Conservation (phyloP, 2,797 vertebrate species). For the Pipistrellus nathusii region DNA sequence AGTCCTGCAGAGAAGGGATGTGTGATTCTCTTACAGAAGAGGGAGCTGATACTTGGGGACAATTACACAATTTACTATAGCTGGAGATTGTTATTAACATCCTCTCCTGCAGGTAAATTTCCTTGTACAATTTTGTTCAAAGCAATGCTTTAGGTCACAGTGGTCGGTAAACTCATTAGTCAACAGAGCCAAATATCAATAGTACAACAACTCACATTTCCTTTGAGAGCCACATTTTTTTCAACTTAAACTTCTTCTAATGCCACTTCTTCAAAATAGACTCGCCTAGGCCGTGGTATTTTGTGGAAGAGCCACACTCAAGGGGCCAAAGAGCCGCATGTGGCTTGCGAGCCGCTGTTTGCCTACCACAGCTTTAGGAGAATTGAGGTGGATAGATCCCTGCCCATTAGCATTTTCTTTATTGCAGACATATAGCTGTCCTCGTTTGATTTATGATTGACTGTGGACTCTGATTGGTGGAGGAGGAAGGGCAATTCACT, state of each 20-base stretch:
- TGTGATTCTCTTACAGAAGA: not conserved
- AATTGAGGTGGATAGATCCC: not conserved
- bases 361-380: not conserved
- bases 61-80: not conserved
- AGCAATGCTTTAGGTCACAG: not conserved
- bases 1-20: not conserved
- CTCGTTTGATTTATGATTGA: not conserved
- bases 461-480: not conserved
- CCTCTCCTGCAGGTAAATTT: not conserved
- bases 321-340: no score
- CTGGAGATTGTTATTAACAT: not conserved
- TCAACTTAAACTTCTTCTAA: no score
- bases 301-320: no score
- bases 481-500: not conserved
- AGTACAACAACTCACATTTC: no score
- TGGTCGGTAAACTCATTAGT: no score
- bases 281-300: no score
- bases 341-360: no score
- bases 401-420: not conserved
- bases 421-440: not conserved
- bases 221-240: no score
- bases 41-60: not conserved
- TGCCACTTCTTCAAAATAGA: no score
- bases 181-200: no score
- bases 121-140: not conserved